Percentiles rank a stretch among this genome's conserved stretches.
These are phyloP conservation scores for Quadroppia sp. DNA, from an alignment of 2,888 invertebrate species.

Conservation along the genomic window DNA sequence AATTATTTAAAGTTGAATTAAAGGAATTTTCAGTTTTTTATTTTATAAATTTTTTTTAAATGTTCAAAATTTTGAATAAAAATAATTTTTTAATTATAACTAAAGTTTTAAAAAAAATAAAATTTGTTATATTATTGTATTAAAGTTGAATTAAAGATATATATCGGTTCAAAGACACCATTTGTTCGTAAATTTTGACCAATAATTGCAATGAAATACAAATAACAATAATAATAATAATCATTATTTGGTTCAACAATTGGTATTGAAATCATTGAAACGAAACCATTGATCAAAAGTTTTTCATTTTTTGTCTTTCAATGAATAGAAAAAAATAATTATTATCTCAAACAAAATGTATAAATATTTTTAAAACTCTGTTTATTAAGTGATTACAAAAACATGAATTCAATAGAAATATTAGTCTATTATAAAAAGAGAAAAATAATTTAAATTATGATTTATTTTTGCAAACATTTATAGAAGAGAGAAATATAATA, in stretches of 20 bases:
- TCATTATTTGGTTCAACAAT: too few relatives aligned
- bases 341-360: neutral
- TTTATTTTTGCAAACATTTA: neutral
- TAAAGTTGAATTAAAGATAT: neutral
- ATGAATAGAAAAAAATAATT: neutral
- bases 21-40: too few relatives aligned
- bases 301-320: neutral
- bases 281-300: neutral
- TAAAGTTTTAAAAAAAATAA: too few relatives aligned
- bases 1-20: too few relatives aligned
- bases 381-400: slow-evolving; percentile 7
- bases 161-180: slow-evolving; percentile 4
- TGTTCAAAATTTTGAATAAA: too few relatives aligned
- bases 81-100: too few relatives aligned
- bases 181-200: neutral
- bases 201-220: neutral
- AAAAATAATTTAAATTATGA: neutral
- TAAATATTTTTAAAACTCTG: neutral
- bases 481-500: too few relatives aligned
- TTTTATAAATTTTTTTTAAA: too few relatives aligned
- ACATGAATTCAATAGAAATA: neutral
- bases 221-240: neutral
- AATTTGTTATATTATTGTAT: too few relatives aligned
- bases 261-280: too few relatives aligned
- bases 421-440: neutral